Evolutionary conservation across 2,888 invertebrate species (phyloP).

Genomic region (Ormyrus pomaceus): DNA sequence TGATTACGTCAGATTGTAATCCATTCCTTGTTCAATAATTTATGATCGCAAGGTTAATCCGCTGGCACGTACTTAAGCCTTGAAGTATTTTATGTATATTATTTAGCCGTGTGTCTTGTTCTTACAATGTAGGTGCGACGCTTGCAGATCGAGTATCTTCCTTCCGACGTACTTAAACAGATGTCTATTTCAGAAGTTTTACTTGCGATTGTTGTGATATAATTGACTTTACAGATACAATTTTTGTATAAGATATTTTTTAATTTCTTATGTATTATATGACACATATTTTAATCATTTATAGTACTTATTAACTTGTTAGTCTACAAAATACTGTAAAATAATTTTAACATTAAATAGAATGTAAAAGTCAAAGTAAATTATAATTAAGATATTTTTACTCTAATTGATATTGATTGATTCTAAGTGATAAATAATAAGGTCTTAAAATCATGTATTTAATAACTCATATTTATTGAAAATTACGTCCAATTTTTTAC

Average conservation of each 20-base stretch:
- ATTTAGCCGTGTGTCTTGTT: background rate
- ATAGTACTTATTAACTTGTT: too few relatives aligned
- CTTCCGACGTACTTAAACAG: background rate
- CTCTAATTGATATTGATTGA: too few relatives aligned
- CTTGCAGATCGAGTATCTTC: background rate
- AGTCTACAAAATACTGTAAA: too few relatives aligned
- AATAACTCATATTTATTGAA: background rate
- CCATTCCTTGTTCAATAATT: conserved; percentile 18
- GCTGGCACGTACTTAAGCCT: conserved; percentile 29
- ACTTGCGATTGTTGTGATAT: background rate
- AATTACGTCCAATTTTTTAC: background rate
- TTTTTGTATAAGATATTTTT: background rate
- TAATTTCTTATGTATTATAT: too few relatives aligned
- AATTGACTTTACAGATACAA: background rate
- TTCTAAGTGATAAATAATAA: too few relatives aligned
- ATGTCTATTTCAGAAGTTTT: background rate
- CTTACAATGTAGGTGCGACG: too few relatives aligned
- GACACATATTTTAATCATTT: too few relatives aligned
- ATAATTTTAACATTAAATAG: too few relatives aligned
- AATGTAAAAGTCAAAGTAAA: too few relatives aligned
- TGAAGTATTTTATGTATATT: conserved; percentile 29
- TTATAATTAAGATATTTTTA: too few relatives aligned
- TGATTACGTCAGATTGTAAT: conserved; percentile 21
- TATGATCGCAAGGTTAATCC: conserved; percentile 18
- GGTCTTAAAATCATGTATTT: background rate